Percentiles rank a stretch among this genome's conserved stretches.
These are phyloP conservation scores for Cordilura impudica DNA, from an alignment of 2,888 invertebrate species.

Conservation along the genomic window DNA sequence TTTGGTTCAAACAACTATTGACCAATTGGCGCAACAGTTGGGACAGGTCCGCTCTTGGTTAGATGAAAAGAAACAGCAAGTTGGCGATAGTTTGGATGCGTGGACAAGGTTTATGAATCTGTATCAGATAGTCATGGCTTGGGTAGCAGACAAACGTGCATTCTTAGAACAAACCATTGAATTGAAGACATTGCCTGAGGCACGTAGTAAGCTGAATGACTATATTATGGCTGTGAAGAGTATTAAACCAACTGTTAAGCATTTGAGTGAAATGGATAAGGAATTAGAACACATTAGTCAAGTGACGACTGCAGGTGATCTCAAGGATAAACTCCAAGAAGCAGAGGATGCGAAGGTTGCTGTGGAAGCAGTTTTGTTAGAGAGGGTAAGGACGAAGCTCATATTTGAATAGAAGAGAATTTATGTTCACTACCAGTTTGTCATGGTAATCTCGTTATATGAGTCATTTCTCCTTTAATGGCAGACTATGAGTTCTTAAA, in stretches of 20 bases:
- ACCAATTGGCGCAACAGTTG: slow-evolving; percentile 87
- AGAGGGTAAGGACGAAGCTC: slow-evolving; percentile 82
- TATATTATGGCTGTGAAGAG: slow-evolving; percentile 93
- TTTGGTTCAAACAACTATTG: slow-evolving; percentile 86
- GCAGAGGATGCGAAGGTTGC: slow-evolving; percentile 92
- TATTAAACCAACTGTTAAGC: slow-evolving; percentile 91
- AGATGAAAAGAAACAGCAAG: slow-evolving; percentile 89
- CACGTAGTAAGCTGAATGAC: slow-evolving; percentile 90
- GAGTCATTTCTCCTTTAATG: slow-evolving; percentile 13
- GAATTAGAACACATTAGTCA: slow-evolving; percentile 91
- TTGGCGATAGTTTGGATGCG: slow-evolving; percentile 92
- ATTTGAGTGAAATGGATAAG: slow-evolving; percentile 93
- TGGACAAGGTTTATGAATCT: slow-evolving; percentile 91
- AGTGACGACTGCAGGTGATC: slow-evolving; percentile 89
- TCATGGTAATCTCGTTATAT: neutral
- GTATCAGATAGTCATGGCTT: slow-evolving; percentile 88
- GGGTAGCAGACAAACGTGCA: slow-evolving; percentile 89
- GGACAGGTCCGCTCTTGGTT: slow-evolving; percentile 87
- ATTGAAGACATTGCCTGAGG: slow-evolving; percentile 87
- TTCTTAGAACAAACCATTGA: slow-evolving; percentile 89
- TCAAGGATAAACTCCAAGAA: slow-evolving; percentile 90
- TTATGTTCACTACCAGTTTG: too few relatives aligned
- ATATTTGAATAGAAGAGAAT: too few relatives aligned
- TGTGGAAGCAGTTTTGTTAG: slow-evolving; percentile 89
- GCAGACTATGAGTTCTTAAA: neutral